Percentiles rank a stretch among this genome's conserved stretches.
Evolutionary conservation across 2,888 invertebrate genomes (phyloP).

Genomic region (Latheticus oryzae): DNA sequence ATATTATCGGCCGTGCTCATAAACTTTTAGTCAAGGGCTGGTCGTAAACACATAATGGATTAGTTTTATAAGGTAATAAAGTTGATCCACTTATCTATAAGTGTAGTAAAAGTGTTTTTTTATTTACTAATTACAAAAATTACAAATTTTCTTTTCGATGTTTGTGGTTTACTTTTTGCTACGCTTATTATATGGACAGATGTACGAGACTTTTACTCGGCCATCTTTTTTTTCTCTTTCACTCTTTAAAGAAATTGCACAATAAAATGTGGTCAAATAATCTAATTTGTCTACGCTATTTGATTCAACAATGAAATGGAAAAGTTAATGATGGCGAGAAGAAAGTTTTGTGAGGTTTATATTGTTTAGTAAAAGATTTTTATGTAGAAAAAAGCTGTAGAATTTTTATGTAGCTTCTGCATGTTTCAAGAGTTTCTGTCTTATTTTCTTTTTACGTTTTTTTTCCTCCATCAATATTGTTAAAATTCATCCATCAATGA

Average conservation of each 20-base stretch:
- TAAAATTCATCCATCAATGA: conserved; percentile 1
- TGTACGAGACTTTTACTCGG: conserved; percentile 5
- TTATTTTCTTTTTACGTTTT: too few species aligned
- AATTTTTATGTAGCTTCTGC: too few species aligned
- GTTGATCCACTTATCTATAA: conserved; percentile 17
- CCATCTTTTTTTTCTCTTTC: not conserved
- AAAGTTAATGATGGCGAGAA: conserved; percentile 16
- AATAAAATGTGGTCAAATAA: not conserved
- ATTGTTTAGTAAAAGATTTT: too few species aligned
- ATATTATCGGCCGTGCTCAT: too few species aligned
- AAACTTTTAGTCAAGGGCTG: too few species aligned
- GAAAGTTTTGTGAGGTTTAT: too few species aligned
- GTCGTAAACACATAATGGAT: conserved; percentile 16
- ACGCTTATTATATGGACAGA: conserved; percentile 7
- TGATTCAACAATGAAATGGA: conserved; percentile 4
- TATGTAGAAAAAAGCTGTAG: too few species aligned
- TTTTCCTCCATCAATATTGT: conserved; percentile 3
- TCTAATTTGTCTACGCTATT: conserved; percentile 2
- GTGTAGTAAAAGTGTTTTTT: conserved; percentile 15
- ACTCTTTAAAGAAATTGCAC: conserved; percentile 4
- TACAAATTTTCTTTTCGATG: conserved; percentile 11
- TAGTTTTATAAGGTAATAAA: conserved; percentile 10
- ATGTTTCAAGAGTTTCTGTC: too few species aligned
- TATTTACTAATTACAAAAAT: conserved; percentile 14
- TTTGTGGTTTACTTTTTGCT: conserved; percentile 2